Evolutionary conservation across 2,797 vertebrate species (phyloP).

Genomic region (Rhynchonycteris naso): DNA sequence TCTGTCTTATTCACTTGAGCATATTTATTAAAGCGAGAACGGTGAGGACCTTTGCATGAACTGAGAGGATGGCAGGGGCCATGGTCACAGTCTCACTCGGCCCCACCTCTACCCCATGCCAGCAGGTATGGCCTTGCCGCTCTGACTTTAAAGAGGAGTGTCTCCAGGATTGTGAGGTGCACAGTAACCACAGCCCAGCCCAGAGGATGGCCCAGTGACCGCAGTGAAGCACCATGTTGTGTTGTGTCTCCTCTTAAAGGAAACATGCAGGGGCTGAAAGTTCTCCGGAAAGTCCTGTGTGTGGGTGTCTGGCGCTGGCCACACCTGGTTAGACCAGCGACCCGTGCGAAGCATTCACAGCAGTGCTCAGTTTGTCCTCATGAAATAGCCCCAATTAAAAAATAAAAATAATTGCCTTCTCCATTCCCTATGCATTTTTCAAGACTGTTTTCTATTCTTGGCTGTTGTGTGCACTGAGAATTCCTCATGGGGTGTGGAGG

Average conservation of each 20-base stretch:
- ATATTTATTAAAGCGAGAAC: not conserved
- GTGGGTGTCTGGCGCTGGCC: not conserved
- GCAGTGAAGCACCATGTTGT: conserved; percentile 84
- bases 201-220: conserved; percentile 88
- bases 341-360: conserved; percentile 70
- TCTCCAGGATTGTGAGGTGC: conserved; percentile 82
- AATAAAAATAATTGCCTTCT: not conserved
- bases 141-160: conserved; percentile 71
- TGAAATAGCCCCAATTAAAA: not conserved
- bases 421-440: not conserved
- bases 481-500: not conserved
- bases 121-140: too few relatives aligned
- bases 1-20: not conserved
- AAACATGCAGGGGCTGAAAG: conserved; percentile 59
- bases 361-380: conserved; percentile 49
- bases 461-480: not conserved
- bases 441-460: not conserved
- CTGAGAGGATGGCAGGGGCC: not conserved
- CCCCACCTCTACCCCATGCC: not conserved
- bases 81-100: rapidly evolving
- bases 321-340: conserved; percentile 31
- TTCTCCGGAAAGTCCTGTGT: conserved; percentile 60
- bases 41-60: not conserved
- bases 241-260: conserved; percentile 83
- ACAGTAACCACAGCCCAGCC: conserved; percentile 89